Conservation (phyloP, 2,113 vertebrate species). For the Nicator chloris region DNA sequence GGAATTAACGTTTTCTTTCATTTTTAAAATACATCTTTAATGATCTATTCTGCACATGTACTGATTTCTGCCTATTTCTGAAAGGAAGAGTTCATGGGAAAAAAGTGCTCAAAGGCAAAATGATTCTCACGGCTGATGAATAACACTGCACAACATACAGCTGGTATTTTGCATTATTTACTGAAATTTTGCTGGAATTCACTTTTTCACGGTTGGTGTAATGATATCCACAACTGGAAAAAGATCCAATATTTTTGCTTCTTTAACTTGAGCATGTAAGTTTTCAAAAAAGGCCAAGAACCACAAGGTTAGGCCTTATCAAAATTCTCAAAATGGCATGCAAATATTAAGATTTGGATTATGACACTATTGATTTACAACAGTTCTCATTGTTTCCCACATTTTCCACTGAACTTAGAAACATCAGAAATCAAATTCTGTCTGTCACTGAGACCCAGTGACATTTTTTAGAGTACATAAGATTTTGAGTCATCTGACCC, state of each 20-base stretch:
- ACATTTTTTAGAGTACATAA: neutral
- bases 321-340: neutral
- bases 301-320: neutral
- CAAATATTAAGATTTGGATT: neutral
- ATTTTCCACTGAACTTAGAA: neutral
- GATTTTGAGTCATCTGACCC: neutral
- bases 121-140: neutral
- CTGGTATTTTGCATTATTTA: conserved; percentile 30
- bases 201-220: neutral
- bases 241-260: neutral
- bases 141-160: neutral
- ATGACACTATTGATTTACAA: neutral
- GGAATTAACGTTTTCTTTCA: neutral
- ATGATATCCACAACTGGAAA: neutral
- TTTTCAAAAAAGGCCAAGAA: neutral
- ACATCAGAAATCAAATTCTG: neutral
- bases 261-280: neutral
- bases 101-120: conserved; percentile 26
- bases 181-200: neutral
- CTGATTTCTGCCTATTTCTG: neutral
- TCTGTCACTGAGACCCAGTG: neutral
- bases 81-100: neutral
- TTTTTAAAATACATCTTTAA: neutral
- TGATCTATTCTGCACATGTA: neutral
- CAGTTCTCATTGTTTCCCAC: neutral